phyloP scores from a whole-genome alignment of 2,888 invertebrate species.

The Sminthurinus aureus region DNA sequence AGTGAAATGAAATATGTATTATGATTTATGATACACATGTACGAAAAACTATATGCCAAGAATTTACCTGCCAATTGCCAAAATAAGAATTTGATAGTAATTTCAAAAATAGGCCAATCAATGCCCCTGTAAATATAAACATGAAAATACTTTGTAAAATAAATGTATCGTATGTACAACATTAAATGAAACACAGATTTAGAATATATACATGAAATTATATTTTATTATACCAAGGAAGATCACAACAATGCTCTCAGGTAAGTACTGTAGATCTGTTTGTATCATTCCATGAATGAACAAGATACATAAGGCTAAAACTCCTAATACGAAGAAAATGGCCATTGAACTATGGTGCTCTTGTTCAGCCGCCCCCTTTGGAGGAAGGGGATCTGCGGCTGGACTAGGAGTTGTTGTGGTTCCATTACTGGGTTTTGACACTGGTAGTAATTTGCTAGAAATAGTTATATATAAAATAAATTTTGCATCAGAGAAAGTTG shows the following conservation, averaged over 20 bases:
- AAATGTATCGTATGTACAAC: background rate
- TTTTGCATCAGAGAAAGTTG: too few species aligned
- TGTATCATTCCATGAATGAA: constrained; percentile 94
- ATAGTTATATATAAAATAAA: too few species aligned
- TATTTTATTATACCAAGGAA: constrained; percentile 70
- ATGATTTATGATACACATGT: background rate
- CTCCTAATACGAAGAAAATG: constrained; percentile 96
- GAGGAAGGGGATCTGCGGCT: too few species aligned
- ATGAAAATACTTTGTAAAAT: too few species aligned
- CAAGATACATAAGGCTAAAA: constrained; percentile 92
- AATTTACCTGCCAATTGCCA: constrained; percentile 79
- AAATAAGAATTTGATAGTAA: constrained; percentile 87
- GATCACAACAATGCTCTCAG: constrained; percentile 97
- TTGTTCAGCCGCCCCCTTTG: constrained; percentile 70
- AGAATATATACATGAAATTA: background rate
- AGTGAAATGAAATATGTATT: too few species aligned
- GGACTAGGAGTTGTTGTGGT: too few species aligned
- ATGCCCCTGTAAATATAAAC: constrained; percentile 70
- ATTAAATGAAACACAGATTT: constrained; percentile 22
- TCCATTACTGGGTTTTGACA: too few species aligned
- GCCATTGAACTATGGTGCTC: constrained; percentile 97
- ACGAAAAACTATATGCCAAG: background rate
- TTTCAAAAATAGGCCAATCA: constrained; percentile 90
- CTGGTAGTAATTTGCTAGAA: too few species aligned
- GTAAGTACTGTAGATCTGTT: constrained; percentile 94